Conservation (phyloP, 2,113 vertebrate genomes). For the Thamnophis sirtalis region DNA sequence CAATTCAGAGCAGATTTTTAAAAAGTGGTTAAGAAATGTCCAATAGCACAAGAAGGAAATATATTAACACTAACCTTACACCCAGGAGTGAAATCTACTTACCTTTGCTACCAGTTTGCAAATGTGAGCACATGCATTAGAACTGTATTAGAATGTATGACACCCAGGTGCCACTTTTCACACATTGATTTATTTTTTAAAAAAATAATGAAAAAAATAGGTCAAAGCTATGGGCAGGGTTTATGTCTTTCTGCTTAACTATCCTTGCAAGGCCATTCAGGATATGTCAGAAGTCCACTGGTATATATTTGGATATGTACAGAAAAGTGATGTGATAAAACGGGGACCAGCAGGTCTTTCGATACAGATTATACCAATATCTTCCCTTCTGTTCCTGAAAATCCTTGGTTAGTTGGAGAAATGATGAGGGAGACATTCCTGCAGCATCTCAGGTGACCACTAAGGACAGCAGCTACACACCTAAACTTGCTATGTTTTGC, state of each 20-base stretch:
- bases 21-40: too few species aligned
- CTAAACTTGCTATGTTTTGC: not conserved
- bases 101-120: too few species aligned
- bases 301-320: not conserved
- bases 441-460: not conserved
- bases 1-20: too few species aligned
- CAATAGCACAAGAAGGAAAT: too few species aligned
- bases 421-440: not conserved
- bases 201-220: not conserved
- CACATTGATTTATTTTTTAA: too few species aligned
- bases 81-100: too few species aligned
- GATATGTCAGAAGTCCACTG: not conserved
- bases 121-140: too few species aligned
- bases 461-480: not conserved
- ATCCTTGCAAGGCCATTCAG: not conserved
- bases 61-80: too few species aligned
- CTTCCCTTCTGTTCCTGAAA: not conserved
- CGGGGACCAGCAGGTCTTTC: not conserved
- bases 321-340: not conserved
- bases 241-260: not conserved
- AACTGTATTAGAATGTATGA: too few species aligned
- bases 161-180: too few species aligned
- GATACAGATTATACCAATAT: not conserved
- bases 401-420: not conserved
- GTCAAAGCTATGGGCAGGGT: not conserved